These are phyloP conservation scores for Archips crataeganus DNA, from an alignment of 2,888 invertebrate species.

Conservation along the genomic window DNA sequence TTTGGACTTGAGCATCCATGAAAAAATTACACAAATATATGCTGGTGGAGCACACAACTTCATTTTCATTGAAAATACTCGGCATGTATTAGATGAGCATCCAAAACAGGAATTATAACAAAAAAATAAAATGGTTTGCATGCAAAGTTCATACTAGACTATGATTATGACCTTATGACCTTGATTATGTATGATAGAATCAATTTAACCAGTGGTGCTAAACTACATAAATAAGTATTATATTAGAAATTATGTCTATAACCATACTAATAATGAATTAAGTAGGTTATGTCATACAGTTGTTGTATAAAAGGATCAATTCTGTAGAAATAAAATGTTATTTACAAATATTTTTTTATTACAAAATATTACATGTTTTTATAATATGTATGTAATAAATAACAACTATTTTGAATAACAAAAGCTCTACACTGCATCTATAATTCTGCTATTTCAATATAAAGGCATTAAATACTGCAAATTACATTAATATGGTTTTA, in stretches of 20 bases:
- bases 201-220: constrained; percentile 31
- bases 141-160: background rate
- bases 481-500: constrained; percentile 9
- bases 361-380: constrained; percentile 45
- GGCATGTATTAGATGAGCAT: constrained; percentile 9
- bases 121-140: background rate
- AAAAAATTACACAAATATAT: constrained; percentile 64
- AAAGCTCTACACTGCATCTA: constrained; percentile 45
- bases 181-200: constrained; percentile 17
- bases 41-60: constrained; percentile 81
- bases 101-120: constrained; percentile 1
- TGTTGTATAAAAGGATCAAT: background rate
- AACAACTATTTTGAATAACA: constrained; percentile 54
- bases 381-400: constrained; percentile 51
- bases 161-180: no score
- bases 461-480: constrained; percentile 34
- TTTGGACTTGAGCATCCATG: constrained; percentile 53
- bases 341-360: constrained; percentile 46
- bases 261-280: background rate
- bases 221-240: background rate
- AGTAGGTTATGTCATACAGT: background rate
- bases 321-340: constrained; percentile 18
- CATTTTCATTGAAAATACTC: constrained; percentile 57
- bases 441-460: constrained; percentile 29
- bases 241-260: background rate